Percentiles rank a stretch among this genome's conserved stretches.
Evolutionary conservation across 2,888 invertebrate species (phyloP).

Genomic region (Anaspis maculata): DNA sequence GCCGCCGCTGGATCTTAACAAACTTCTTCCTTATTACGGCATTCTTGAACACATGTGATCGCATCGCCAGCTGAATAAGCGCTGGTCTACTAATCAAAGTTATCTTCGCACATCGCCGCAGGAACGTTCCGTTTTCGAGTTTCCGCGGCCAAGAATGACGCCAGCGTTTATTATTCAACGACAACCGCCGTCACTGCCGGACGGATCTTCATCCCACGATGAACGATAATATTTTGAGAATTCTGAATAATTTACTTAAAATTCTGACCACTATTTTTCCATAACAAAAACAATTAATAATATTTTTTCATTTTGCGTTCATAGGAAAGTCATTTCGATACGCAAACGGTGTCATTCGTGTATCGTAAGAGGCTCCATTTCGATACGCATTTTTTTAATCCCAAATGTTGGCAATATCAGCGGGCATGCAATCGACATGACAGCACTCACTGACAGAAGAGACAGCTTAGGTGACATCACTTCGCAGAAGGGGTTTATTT

Average conservation of each 20-base stretch:
- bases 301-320: no score
- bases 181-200: constrained; percentile 5
- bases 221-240: neutral
- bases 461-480: no score
- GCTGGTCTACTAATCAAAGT: constrained; percentile 31
- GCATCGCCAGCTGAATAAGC: constrained; percentile 25
- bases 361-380: no score
- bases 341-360: no score
- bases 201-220: constrained; percentile 3
- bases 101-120: constrained; percentile 33
- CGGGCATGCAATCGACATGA: no score
- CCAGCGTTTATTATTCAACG: constrained; percentile 1
- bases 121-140: constrained; percentile 23
- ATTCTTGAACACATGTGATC: constrained; percentile 35
- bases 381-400: no score
- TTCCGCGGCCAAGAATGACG: constrained; percentile 4
- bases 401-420: no score
- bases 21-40: constrained; percentile 39
- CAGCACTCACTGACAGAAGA: no score
- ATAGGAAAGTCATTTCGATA: no score
- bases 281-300: no score
- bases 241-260: neutral
- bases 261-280: neutral
- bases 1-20: constrained; percentile 33
- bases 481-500: no score